These are phyloP conservation scores for Maccullochella peelii DNA, from an alignment of 2,113 vertebrate species.

Conservation along the genomic window DNA sequence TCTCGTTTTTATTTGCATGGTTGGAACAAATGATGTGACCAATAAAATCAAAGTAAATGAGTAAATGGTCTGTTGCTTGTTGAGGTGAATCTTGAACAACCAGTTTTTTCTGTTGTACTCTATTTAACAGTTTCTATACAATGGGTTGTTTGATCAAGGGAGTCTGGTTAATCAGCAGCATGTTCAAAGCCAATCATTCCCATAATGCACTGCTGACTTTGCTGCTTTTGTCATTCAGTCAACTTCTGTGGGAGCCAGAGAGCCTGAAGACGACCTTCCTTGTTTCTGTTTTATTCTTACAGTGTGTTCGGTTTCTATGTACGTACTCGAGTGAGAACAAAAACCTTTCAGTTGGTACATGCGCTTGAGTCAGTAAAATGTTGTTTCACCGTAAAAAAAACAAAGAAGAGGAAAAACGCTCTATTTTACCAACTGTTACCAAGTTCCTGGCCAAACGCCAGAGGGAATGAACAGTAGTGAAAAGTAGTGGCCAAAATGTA, in stretches of 20 bases:
- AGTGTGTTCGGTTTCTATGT: neutral
- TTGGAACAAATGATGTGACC: neutral
- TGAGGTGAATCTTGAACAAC: too few species aligned
- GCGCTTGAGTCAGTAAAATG: neutral
- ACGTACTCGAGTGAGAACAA: neutral
- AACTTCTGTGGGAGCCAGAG: neutral
- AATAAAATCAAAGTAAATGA: neutral
- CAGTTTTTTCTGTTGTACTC: too few species aligned
- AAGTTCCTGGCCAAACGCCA: neutral
- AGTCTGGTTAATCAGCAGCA: neutral
- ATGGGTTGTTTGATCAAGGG: neutral
- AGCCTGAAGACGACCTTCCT: neutral
- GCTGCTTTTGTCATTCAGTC: neutral
- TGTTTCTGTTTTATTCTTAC: neutral
- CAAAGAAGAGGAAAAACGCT: rapidly evolving
- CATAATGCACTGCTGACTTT: neutral
- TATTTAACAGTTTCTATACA: neutral
- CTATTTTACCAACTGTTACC: neutral
- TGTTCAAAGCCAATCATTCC: neutral
- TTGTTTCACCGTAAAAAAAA: neutral
- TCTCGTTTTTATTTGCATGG: neutral
- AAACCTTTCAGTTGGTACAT: neutral
- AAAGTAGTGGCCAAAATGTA: neutral
- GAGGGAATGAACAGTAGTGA: neutral
- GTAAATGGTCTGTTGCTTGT: neutral